phyloP scores from a whole-genome alignment of 2,888 invertebrate species.

The Rhopalosiphum nymphaeae region DNA sequence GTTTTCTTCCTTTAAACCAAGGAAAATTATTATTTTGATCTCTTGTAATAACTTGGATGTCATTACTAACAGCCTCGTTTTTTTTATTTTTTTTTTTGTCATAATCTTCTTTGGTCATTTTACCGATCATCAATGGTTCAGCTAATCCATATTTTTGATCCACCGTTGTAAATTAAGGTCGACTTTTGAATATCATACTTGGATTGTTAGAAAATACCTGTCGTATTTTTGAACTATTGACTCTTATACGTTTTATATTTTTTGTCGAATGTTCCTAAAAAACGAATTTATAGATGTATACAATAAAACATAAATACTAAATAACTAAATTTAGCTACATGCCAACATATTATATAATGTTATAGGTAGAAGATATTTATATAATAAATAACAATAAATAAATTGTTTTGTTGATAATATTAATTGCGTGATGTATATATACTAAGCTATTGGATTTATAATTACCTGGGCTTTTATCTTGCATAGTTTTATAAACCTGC shows the following conservation, averaged over 20 bases:
- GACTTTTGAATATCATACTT: background rate
- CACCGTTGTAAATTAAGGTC: background rate
- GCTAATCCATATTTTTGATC: constrained; percentile 17
- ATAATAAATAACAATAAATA: too few species aligned
- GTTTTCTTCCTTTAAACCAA: constrained; percentile 9
- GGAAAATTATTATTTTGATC: constrained; percentile 8
- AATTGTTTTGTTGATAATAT: too few species aligned
- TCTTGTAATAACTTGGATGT: constrained; percentile 3
- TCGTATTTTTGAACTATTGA: background rate
- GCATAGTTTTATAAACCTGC: constrained; percentile 9
- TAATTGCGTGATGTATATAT: background rate
- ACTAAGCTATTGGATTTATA: background rate
- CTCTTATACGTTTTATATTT: background rate
- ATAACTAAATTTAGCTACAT: too few species aligned
- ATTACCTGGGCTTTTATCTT: constrained; percentile 21
- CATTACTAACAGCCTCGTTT: background rate
- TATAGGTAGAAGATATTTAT: too few species aligned
- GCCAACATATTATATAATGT: too few species aligned
- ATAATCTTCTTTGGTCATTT: too few species aligned
- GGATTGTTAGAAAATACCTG: background rate
- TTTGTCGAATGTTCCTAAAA: background rate
- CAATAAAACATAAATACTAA: background rate
- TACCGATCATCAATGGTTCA: background rate
- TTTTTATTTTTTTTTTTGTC: background rate
- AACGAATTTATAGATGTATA: background rate